Percentiles rank a stretch among this genome's conserved stretches.
Conservation (phyloP, 2,888 invertebrate species). For the Dryococelus australis region DNA sequence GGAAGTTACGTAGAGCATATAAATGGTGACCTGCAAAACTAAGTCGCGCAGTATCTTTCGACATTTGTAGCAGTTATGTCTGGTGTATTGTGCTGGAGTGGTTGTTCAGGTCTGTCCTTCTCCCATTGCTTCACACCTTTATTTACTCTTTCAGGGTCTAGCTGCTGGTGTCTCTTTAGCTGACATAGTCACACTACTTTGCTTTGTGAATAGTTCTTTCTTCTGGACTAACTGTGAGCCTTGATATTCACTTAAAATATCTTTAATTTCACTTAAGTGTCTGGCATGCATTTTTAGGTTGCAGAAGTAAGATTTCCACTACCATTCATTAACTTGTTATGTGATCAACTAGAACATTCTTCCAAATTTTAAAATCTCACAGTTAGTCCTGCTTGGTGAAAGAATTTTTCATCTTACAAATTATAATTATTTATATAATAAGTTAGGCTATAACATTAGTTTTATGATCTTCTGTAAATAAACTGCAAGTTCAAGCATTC, state of each 20-base stretch:
- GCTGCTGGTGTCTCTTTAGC: neutral
- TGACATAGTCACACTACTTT: neutral
- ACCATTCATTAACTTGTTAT: no score
- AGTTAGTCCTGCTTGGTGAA: neutral
- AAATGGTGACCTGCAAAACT: neutral
- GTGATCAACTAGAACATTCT: no score
- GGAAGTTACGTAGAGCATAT: neutral
- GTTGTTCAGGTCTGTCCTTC: constrained; percentile 35
- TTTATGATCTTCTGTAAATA: neutral
- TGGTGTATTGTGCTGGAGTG: constrained; percentile 50
- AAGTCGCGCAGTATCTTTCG: neutral
- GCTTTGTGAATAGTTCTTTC: neutral
- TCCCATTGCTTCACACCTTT: constrained; percentile 43
- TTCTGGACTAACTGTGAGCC: neutral
- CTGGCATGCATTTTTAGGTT: neutral
- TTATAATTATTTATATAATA: neutral
- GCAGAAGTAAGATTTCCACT: neutral
- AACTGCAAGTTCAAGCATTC: neutral
- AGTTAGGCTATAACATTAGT: neutral
- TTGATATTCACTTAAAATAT: neutral
- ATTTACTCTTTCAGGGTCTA: constrained; percentile 6
- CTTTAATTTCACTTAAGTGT: neutral
- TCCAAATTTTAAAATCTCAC: neutral
- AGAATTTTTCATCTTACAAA: neutral
- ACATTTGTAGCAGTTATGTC: constrained; percentile 51